Conservation (phyloP, 2,797 vertebrate species). For the Cossypha caffra region DNA sequence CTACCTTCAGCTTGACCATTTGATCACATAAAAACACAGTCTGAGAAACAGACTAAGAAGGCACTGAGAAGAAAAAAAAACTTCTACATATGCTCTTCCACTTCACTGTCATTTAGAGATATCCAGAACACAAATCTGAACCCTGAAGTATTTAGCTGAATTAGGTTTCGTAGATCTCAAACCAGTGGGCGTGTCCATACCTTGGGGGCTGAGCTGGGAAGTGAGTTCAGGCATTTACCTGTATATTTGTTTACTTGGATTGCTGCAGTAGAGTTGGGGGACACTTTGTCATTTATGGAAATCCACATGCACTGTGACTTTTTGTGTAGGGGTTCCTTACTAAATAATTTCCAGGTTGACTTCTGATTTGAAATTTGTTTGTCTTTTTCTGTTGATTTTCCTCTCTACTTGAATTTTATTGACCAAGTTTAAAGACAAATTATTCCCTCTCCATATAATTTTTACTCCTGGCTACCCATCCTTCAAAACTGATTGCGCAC, state of each 20-base stretch:
- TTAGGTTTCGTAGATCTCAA: not conserved
- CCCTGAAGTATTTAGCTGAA: not conserved
- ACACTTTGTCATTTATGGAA: not conserved
- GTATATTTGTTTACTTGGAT: not conserved
- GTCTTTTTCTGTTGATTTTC: not conserved
- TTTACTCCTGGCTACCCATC: not conserved
- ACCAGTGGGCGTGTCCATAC: fast-evolving
- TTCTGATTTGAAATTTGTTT: not conserved
- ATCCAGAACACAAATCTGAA: not conserved
- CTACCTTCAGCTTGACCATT: not conserved
- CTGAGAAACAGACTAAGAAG: not conserved
- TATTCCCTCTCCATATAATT: not conserved
- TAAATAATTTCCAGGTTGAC: not conserved
- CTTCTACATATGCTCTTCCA: not conserved
- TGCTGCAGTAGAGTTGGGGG: not conserved
- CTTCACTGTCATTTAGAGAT: not conserved
- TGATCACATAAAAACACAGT: fast-evolving
- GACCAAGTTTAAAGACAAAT: not conserved
- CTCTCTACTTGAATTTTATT: not conserved
- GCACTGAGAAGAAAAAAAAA: not conserved
- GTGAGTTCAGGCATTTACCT: not conserved
- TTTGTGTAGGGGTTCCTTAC: not conserved
- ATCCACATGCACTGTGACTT: not conserved
- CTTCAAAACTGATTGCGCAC: not conserved
- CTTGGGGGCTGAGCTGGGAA: not conserved